Evolutionary conservation across 2,888 invertebrate genomes (phyloP), one percentile per base, ranked within the genome.

Genomic region (Nemotelus pantherinus): DNA sequence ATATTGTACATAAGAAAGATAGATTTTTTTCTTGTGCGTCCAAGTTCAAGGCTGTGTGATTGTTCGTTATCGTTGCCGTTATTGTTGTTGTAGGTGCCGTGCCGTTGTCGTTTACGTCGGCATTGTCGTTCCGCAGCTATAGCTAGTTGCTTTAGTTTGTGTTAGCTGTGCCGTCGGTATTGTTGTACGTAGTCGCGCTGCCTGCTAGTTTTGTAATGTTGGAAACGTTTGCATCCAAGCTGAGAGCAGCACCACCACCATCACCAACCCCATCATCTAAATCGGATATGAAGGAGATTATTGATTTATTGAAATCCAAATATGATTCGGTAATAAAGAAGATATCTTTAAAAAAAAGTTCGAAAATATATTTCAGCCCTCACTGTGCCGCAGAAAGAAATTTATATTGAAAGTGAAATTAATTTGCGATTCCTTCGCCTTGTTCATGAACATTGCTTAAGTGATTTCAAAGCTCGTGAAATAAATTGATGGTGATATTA

Each of bases 21-120:
- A 25, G 25, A 25, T 25, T 25, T 25, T 25, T 25, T 25, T 70
- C 70, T 70, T 55, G 55, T 41, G 70, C 39, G 53, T 55, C 68
- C 70, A 70, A 70, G 70, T 70, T 70, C 70, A 70, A 70, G 70
- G 70, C 55, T 70, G 70, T 25, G 55, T 70, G n/a, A 50, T 67
- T 45, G 70, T 70, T 53, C 70, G 70, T 70, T 67, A 70, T 70
- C 70, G 55, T 55, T 70, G 60, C 7, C 63, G 53, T 10, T 10
- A 53, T 53, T 53, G 7, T 6, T 10, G 7, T 6, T 7, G 7
- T 41, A 43, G 41, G 63, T 63, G 63, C 9, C 10, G 63, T 63
- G 63, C 63, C 43, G 41, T 43, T 43, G n/a, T 1, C 39, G 41
- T 63, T 3, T 57, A 57, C 7, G 5, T 10, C 9, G 10, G 10